Percentiles rank a stretch among this genome's conserved stretches.
phyloP scores from a whole-genome alignment of 2,797 vertebrate species.

The Manis javanica region DNA sequence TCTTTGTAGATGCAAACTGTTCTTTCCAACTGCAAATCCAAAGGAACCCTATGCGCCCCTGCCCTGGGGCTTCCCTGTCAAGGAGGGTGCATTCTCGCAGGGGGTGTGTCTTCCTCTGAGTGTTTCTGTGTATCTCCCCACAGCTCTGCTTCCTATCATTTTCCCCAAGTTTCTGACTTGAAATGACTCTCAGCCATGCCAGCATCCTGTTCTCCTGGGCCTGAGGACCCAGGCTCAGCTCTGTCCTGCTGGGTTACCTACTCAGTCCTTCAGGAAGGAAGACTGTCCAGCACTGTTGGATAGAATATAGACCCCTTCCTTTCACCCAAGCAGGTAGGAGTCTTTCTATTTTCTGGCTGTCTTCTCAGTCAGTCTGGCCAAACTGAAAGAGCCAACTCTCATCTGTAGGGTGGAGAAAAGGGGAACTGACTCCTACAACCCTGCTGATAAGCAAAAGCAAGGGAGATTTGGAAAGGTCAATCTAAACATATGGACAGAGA shows the following conservation, averaged over 20 bases:
- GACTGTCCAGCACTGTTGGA: background rate
- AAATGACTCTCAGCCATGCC: background rate
- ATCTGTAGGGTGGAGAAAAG: background rate
- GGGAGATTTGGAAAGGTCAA: background rate
- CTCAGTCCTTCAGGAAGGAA: background rate
- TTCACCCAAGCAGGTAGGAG: background rate
- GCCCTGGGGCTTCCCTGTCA: background rate
- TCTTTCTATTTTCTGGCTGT: background rate
- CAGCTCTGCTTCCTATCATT: background rate
- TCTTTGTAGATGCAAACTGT: background rate
- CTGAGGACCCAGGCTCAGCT: background rate
- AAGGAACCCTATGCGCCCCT: background rate
- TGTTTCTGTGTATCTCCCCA: background rate
- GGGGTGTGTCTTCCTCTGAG: background rate
- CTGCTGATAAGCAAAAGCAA: background rate
- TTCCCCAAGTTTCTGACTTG: background rate
- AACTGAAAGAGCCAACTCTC: background rate
- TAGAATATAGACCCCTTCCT: background rate
- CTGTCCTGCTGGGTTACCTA: too few species aligned
- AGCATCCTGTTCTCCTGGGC: background rate
- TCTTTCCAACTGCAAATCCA: background rate
- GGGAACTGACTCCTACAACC: background rate
- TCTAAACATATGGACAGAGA: background rate
- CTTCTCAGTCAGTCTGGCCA: background rate
- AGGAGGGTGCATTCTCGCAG: background rate